Conservation (phyloP, 2,797 vertebrate genomes). For the Fringilla coelebs region DNA sequence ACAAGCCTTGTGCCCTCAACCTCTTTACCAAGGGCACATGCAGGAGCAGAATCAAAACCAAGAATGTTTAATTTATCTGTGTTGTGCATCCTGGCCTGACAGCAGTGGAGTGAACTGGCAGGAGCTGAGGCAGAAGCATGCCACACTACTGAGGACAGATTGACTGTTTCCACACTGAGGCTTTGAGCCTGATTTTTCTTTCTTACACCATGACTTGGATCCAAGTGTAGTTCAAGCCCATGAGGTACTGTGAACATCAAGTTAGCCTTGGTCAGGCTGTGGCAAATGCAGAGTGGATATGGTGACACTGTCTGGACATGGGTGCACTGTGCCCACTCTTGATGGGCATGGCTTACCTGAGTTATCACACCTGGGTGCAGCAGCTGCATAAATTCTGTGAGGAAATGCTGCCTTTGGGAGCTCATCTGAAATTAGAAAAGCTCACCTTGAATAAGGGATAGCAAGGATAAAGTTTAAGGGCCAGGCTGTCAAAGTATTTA, state of each 20-base stretch:
- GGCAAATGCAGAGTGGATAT: background rate
- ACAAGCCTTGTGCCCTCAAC: background rate
- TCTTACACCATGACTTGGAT: background rate
- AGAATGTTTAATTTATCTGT: background rate
- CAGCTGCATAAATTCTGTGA: background rate
- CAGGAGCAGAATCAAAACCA: background rate
- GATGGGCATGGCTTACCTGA: background rate
- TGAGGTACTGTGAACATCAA: background rate
- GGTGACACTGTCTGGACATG: background rate
- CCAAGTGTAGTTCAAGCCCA: background rate
- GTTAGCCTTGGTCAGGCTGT: background rate
- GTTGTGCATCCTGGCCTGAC: background rate
- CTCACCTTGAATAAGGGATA: background rate
- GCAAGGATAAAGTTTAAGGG: background rate
- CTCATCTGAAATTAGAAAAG: background rate
- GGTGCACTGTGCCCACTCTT: background rate
- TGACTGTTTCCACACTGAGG: background rate
- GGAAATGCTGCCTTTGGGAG: background rate
- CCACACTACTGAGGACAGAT: fast-evolving
- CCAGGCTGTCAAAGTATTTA: background rate
- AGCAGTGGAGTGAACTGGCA: background rate
- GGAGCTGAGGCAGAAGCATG: background rate
- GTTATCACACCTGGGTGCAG: fast-evolving
- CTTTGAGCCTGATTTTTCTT: background rate
- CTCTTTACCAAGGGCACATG: background rate